A percentile compares a stretch with the other conserved stretches of the same genome.
These are phyloP conservation scores for Zygaena filipendulae DNA, from an alignment of 2,888 invertebrate species.

Conservation along the genomic window DNA sequence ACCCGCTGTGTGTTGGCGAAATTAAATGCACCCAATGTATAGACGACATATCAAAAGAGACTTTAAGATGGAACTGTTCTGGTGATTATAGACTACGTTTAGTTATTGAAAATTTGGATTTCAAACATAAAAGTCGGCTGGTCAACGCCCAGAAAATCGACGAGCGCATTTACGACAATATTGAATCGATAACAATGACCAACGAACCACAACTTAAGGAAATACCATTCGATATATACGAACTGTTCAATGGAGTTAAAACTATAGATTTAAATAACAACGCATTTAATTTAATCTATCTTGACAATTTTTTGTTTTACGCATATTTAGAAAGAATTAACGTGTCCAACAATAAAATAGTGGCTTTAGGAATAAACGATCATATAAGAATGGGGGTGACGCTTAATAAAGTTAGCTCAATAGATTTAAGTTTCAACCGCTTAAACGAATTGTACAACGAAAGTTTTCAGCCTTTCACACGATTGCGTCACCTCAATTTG, in stretches of 20 bases:
- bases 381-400: background rate
- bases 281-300: background rate
- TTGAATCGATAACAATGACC: background rate
- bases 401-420: background rate
- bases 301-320: background rate
- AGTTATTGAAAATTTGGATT: no score
- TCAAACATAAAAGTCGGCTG: no score
- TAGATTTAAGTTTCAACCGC: background rate
- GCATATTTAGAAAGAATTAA: background rate
- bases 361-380: background rate
- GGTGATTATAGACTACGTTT: no score
- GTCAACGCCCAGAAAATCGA: no score
- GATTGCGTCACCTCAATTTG: background rate
- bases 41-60: background rate
- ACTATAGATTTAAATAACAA: background rate
- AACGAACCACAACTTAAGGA: background rate
- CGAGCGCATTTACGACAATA: no score
- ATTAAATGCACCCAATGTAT: background rate
- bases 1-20: background rate
- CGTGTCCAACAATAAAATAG: background rate
- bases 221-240: background rate
- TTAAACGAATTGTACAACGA: background rate
- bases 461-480: background rate
- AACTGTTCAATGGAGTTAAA: background rate
- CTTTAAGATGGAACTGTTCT: no score